Conservation (phyloP, 2,113 vertebrate genomes). For the Oceanodroma tethys region DNA sequence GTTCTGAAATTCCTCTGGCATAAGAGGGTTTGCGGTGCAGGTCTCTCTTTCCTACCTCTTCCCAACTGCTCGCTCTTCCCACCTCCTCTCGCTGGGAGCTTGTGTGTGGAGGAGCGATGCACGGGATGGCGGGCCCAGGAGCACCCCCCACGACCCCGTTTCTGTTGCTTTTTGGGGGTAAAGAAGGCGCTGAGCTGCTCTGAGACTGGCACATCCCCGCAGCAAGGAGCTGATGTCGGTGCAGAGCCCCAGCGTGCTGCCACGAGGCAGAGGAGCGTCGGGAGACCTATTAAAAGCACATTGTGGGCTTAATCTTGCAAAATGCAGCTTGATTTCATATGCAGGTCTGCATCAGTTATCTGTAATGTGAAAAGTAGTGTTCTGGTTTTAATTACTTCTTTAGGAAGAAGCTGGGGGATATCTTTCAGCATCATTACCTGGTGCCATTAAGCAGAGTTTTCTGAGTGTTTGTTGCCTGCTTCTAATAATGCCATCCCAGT, state of each 20-base stretch:
- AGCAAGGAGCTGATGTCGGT: neutral
- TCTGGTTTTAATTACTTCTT: constrained; percentile 15
- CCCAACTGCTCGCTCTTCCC: neutral
- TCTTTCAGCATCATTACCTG: constrained; percentile 56
- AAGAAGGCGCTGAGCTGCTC: neutral
- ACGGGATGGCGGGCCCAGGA: neutral
- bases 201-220: neutral
- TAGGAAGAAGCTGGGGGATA: neutral
- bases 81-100: neutral
- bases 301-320: neutral
- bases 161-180: neutral
- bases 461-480: neutral
- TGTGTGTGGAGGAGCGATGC: neutral
- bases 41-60: neutral
- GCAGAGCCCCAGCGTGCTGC: neutral
- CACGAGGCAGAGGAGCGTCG: neutral
- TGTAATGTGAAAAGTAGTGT: neutral
- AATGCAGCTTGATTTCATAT: neutral
- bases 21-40: neutral
- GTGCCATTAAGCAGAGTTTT: neutral
- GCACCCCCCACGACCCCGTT: fast-evolving
- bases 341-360: neutral
- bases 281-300: neutral
- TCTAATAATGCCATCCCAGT: neutral
- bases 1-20: neutral